Base-by-base conservation (phyloP, 2,797 vertebrate species). In the Pseudomugil gertrudae region DNA sequence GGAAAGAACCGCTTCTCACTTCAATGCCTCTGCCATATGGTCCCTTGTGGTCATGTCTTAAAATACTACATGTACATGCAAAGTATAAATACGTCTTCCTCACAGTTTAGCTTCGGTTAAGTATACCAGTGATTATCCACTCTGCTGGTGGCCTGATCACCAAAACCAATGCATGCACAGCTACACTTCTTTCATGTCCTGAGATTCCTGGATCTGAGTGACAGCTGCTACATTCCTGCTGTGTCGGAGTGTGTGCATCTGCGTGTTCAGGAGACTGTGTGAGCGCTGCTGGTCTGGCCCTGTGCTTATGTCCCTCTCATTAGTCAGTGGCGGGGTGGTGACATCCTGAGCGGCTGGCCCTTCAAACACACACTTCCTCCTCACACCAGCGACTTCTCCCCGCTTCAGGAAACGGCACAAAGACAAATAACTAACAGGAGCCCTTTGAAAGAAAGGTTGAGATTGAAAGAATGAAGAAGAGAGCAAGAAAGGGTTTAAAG, bases 321-420 rank as follows among this genome's bases (percentile, higher is more conserved):
- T 92, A 92, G 88, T 83, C 79, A 84, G 86, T 84, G 78, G 85
- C 66, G 79, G 86, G 87, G 92, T 93, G 93, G 93, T 92, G 93
- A 94, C 94, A 94, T 94, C 93, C 94, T 93, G 92, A 90, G 86
- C 84, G 87, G 86, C 85, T 78, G 85, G 87, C 87, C 88, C 90
- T 92, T 92, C 89, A 93, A 92, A 90, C 89, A 92, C 91, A 89
- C 86, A 79, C 87, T 93, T 93, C 91, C 92, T 90, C 80, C 92
- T 92, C 83, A 81, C 84, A 80, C 85, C 80, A 66, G 63, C 58
- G 56, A 92, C 88, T 92, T 91, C 88, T 91, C 77, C 73, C 74
- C 68, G 27, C 72, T 27, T 66, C 88, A 89, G 86, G 87, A 90
- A 92, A 87, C 83, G 29, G 68, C 53, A 74, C 72, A 77, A 78